Percentiles rank a stretch among this genome's conserved stretches.
Conservation (phyloP, 2,888 invertebrate species). For the Sceliomorpha sp. region DNA sequence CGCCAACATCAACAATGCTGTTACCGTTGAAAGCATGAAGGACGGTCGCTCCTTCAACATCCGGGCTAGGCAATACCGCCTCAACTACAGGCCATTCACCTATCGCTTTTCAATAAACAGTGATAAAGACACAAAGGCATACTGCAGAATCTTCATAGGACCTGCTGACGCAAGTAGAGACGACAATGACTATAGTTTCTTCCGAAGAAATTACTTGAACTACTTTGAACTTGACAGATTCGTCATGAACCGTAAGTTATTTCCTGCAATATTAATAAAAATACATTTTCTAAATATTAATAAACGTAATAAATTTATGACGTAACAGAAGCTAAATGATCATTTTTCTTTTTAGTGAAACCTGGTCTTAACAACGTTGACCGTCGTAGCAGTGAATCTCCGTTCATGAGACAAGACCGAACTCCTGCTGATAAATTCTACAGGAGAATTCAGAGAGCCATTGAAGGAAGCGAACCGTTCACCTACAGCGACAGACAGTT, state of each 20-base stretch:
- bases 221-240: constrained; percentile 85
- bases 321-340: too few relatives aligned
- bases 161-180: constrained; percentile 85
- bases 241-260: constrained; percentile 81
- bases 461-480: constrained; percentile 73
- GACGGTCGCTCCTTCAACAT: constrained; percentile 81
- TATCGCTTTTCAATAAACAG: constrained; percentile 84
- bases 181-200: constrained; percentile 81
- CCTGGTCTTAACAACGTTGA: constrained; percentile 72
- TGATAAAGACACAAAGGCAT: constrained; percentile 83
- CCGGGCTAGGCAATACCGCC: constrained; percentile 85
- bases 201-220: constrained; percentile 78
- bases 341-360: constrained; percentile 69
- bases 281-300: too few relatives aligned
- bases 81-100: constrained; percentile 87
- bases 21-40: constrained; percentile 80
- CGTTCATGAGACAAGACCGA: constrained; percentile 65
- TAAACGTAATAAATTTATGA: too few relatives aligned
- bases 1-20: constrained; percentile 84
- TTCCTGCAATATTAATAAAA: not conserved
- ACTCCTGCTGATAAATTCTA: constrained; percentile 67
- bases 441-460: constrained; percentile 69
- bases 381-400: constrained; percentile 68
- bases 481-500: constrained; percentile 67
- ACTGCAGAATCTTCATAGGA: constrained; percentile 86